Conservation (phyloP, 2,888 invertebrate species). For the Choreutis nemorana region DNA sequence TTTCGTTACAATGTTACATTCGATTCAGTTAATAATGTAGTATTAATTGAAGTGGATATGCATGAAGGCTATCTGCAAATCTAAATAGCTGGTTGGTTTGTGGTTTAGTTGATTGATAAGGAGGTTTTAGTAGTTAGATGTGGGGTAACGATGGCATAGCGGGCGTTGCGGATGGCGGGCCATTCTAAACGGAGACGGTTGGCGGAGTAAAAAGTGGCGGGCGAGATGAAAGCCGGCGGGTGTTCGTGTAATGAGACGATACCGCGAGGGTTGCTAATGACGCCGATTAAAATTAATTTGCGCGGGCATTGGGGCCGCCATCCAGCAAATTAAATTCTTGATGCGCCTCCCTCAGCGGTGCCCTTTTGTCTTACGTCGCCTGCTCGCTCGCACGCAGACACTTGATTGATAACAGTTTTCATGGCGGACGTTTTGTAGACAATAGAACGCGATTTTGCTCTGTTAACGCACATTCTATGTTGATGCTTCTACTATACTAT, state of each 20-base stretch:
- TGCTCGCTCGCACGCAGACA: slow-evolving; percentile 14
- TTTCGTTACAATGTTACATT: too few species aligned
- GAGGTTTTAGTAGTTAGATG: neutral
- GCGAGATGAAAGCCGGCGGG: slow-evolving; percentile 11
- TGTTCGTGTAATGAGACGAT: neutral
- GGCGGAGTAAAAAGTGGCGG: slow-evolving; percentile 1
- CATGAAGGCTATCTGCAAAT: too few species aligned
- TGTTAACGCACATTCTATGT: too few species aligned
- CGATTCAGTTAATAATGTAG: too few species aligned
- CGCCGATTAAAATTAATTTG: slow-evolving; percentile 61
- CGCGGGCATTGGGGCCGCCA: slow-evolving; percentile 22
- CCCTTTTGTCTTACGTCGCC: slow-evolving; percentile 16
- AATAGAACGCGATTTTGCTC: too few species aligned
- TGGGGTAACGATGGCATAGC: neutral
- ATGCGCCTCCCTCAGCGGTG: slow-evolving; percentile 6
- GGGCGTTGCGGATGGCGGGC: neutral
- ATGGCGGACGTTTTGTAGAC: too few species aligned
- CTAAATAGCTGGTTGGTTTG: too few species aligned
- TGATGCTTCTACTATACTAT: too few species aligned
- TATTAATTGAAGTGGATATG: too few species aligned
- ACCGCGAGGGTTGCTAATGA: slow-evolving; percentile 31
- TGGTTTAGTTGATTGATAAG: too few species aligned
- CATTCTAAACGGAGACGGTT: neutral
- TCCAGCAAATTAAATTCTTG: slow-evolving; percentile 51
- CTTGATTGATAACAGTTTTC: slow-evolving; percentile 34